These are phyloP conservation scores for Apodemia zela DNA, from an alignment of 2,888 invertebrate species.

Conservation along the genomic window DNA sequence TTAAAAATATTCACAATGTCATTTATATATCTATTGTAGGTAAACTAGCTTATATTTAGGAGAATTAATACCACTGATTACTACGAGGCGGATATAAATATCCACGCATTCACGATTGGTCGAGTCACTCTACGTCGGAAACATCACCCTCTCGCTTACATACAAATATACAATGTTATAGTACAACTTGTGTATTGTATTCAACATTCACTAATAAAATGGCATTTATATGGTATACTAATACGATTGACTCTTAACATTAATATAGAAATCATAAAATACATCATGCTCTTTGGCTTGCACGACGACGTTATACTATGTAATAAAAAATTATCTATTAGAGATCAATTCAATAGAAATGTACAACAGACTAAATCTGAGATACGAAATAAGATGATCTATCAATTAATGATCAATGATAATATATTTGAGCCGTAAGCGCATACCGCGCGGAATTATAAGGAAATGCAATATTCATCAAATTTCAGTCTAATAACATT, in stretches of 20 bases:
- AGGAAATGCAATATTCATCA: conserved; percentile 34
- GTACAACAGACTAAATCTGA: conserved; percentile 46
- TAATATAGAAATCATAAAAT: conserved; percentile 74
- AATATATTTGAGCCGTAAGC: conserved; percentile 51
- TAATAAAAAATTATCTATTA: conserved; percentile 61
- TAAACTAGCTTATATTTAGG: conserved; percentile 78
- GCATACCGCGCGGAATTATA: conserved; percentile 36
- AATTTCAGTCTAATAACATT: conserved; percentile 75
- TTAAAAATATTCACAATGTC: conserved; percentile 85
- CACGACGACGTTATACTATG: conserved; percentile 70
- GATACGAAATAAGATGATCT: conserved; percentile 42
- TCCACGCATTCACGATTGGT: conserved; percentile 72
- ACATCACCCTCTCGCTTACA: conserved; percentile 66
- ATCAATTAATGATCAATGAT: conserved; percentile 31
- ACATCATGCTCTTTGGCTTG: conserved; percentile 81
- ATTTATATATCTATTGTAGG: conserved; percentile 82
- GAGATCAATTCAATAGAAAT: conserved; percentile 69
- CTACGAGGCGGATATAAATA: conserved; percentile 56
- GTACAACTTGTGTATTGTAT: conserved; percentile 69
- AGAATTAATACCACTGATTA: conserved; percentile 79
- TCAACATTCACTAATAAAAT: conserved; percentile 73
- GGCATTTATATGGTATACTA: conserved; percentile 75
- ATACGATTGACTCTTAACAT: conserved; percentile 65
- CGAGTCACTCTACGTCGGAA: conserved; percentile 70
- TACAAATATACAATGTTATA: conserved; percentile 78